These are phyloP conservation scores for Hirtodrosophila alboralis DNA, from an alignment of 2,888 invertebrate genomes.

Conservation along the genomic window DNA sequence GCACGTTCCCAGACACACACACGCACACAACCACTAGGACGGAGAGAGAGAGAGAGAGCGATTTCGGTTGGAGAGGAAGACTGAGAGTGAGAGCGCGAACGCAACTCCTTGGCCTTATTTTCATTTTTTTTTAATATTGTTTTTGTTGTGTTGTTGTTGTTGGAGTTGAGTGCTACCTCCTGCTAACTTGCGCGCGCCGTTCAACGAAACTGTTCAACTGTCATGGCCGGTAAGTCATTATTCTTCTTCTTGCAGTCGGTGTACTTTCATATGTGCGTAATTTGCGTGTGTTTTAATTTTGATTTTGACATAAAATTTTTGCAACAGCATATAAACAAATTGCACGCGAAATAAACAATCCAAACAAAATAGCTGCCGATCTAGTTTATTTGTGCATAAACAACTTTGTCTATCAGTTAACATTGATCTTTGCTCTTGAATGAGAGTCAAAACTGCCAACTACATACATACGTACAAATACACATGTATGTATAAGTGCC, in stretches of 20 bases:
- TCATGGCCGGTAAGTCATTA: constrained; percentile 90
- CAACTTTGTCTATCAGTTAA: constrained; percentile 35
- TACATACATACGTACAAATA: constrained; percentile 6
- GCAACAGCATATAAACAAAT: constrained; percentile 48
- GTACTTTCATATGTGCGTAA: constrained; percentile 12
- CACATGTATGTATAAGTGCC: background rate
- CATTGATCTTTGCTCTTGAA: constrained; percentile 58
- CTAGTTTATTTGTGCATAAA: constrained; percentile 21
- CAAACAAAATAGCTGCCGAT: constrained; percentile 13
- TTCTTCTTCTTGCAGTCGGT: constrained; percentile 24
- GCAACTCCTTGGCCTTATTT: constrained; percentile 67
- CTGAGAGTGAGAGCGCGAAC: constrained; percentile 38
- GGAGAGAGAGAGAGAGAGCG: constrained; percentile 14
- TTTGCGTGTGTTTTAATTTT: constrained; percentile 10
- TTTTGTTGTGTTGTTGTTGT: constrained; percentile 44
- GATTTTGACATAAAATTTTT: constrained; percentile 28
- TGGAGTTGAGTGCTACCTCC: constrained; percentile 47
- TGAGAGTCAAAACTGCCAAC: constrained; percentile 19
- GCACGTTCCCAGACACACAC: constrained; percentile 35
- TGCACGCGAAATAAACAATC: constrained; percentile 54
- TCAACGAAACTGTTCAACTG: constrained; percentile 85
- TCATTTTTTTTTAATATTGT: constrained; percentile 34
- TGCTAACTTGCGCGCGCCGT: constrained; percentile 60
- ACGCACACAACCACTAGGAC: constrained; percentile 24
- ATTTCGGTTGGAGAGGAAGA: constrained; percentile 36